Base-by-base conservation (phyloP, 2,797 vertebrate species). In the Ctenopoma kingsleyae region DNA sequence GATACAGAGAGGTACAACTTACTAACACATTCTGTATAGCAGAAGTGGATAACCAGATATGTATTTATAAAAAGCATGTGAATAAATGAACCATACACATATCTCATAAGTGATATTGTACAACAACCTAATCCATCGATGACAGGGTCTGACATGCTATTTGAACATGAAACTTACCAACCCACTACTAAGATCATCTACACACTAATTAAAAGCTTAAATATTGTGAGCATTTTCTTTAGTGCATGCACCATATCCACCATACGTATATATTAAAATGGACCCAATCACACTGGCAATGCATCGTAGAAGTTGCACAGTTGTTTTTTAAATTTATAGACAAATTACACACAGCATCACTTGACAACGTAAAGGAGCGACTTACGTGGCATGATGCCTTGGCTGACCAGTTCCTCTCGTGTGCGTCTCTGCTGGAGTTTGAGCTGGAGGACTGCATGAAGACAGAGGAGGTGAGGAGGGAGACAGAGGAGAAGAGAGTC, bases 361-460 rank as follows among this genome's bases (percentile, higher is more conserved):
- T 43, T 36, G 25, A 40, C 13, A 12, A 56, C 32, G 53, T 13
- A 6, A 71, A 58, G 17, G 6, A 36, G 11, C 36, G 74, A 98
- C 98, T 99, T 95, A 99, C 98, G 98, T 88, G 98, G 98, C 98
- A 99, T 99, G 97, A 99, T 99, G 95, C 98, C 98, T 94, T 98
- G 98, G 93, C 96, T 98, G 94, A 98, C 97, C 91, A 99, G 94
- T 83, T 99, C 97, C 89, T 99, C 97, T 76, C 97, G 94, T 0
- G 98, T 99, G 80, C 98, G 95, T 88, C 98, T 96, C 94, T 99
- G 98, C 93, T 99, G 97, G 91, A 99, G 96, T 93, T 98, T 99
- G 94, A 99, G 95, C 94, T 99, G 97, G 89, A 99, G 95, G 78
- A 98, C 97, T 99, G 96, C 92, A 93, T 94, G 91, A 74, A 89